A percentile compares a stretch with the other conserved stretches of the same genome.
Conservation (phyloP, 2,113 vertebrate species). For the Alosa alosa region DNA sequence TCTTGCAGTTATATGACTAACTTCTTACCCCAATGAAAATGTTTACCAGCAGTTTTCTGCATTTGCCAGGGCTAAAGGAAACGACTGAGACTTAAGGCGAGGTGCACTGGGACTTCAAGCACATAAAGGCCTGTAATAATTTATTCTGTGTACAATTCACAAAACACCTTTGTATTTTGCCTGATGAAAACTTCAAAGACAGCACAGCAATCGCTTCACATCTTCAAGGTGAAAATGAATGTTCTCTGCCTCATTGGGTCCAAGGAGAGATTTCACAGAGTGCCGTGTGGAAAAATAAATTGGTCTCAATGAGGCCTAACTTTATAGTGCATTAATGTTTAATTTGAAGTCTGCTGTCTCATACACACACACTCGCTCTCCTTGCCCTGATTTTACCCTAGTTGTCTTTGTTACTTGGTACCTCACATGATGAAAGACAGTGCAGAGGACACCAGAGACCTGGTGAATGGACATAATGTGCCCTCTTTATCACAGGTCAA, state of each 20-base stretch:
- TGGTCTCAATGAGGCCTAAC: constrained; percentile 48
- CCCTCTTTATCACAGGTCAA: neutral
- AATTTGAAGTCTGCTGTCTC: constrained; percentile 25
- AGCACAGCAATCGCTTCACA: constrained; percentile 22
- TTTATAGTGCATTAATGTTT: constrained; percentile 38
- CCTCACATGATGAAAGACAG: neutral
- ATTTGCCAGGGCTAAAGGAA: constrained; percentile 9
- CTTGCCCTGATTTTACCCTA: neutral
- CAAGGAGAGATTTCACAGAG: constrained; percentile 24
- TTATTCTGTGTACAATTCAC: constrained; percentile 34
- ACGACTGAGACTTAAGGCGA: neutral
- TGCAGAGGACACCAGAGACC: neutral
- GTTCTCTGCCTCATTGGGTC: constrained; percentile 21
- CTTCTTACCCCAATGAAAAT: neutral
- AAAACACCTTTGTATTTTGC: constrained; percentile 43
- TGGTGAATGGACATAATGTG: neutral
- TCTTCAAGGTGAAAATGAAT: constrained; percentile 41
- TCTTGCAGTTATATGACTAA: neutral
- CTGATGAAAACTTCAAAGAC: constrained; percentile 41
- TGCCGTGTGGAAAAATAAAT: constrained; percentile 41
- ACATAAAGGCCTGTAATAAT: constrained; percentile 24
- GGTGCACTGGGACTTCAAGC: constrained; percentile 25
- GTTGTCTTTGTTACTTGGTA: neutral
- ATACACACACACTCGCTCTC: neutral
- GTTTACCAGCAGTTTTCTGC: constrained; percentile 6